These are phyloP conservation scores for Eciton burchellii DNA, from an alignment of 1,140 invertebrate species.

Conservation along the genomic window DNA sequence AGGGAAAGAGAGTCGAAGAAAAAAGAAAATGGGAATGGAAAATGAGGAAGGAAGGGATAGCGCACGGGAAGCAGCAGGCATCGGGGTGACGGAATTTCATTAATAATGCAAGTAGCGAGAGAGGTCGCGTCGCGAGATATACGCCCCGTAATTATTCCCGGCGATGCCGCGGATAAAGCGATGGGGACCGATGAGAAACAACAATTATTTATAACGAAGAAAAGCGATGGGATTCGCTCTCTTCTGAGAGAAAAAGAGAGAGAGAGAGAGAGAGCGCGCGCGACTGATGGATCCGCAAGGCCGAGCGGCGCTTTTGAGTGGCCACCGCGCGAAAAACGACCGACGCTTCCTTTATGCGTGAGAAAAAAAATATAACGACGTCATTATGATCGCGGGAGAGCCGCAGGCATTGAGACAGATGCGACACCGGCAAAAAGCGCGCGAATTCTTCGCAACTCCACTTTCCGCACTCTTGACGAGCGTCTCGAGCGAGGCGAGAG, in stretches of 20 bases:
- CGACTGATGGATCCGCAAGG: constrained; percentile 2
- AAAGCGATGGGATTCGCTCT: constrained; percentile 14
- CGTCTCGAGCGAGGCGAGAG: not conserved
- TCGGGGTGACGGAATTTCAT: constrained; percentile 45
- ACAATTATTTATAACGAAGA: constrained; percentile 62
- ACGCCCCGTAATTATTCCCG: constrained; percentile 51
- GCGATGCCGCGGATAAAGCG: constrained; percentile 9
- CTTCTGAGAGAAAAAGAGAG: too few species aligned
- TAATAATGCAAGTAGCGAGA: constrained; percentile 61
- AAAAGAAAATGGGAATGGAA: not conserved
- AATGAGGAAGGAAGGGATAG: not conserved
- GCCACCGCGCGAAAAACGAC: not conserved
- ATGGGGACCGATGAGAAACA: constrained; percentile 16
- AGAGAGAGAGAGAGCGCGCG: not conserved
- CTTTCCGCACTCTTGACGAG: not conserved
- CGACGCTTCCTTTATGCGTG: constrained; percentile 21
- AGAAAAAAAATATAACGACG: constrained; percentile 48
- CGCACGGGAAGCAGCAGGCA: not conserved
- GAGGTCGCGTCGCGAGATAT: constrained; percentile 15
- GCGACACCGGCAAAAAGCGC: not conserved
- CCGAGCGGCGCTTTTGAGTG: constrained; percentile 11
- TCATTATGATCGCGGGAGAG: constrained; percentile 2
- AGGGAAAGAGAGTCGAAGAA: not conserved
- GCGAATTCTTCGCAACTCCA: not conserved
- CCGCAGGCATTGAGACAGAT: constrained; percentile 40